Evolutionary conservation across 2,113 vertebrate species (phyloP).

Genomic region (Sylvilagus bachmani): DNA sequence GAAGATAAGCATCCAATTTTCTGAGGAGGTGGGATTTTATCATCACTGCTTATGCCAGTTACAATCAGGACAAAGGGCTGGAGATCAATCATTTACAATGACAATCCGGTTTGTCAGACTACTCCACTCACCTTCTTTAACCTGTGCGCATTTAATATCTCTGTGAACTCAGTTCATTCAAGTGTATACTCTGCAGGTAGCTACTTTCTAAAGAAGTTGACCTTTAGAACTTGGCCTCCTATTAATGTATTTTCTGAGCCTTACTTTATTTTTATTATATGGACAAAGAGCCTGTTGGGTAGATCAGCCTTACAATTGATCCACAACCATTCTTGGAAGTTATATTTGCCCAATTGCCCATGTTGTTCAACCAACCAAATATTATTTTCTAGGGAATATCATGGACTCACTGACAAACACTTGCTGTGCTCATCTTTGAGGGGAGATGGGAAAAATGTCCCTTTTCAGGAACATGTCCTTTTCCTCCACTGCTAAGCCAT

Average conservation of each 20-base stretch:
- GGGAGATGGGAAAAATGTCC: neutral
- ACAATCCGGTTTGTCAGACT: neutral
- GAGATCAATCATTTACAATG: neutral
- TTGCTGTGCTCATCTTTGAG: neutral
- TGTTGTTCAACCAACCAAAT: neutral
- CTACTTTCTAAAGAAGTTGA: neutral
- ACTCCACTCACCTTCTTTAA: neutral
- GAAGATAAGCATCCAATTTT: conserved; percentile 22
- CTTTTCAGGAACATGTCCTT: neutral
- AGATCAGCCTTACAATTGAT: neutral
- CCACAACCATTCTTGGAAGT: neutral
- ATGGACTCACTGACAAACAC: neutral
- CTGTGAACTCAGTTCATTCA: neutral
- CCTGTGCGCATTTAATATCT: neutral
- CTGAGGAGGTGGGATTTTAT: neutral
- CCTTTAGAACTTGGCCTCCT: conserved; percentile 9
- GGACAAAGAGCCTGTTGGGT: neutral
- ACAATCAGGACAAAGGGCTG: neutral
- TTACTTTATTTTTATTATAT: conserved; percentile 13
- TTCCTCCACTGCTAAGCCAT: neutral
- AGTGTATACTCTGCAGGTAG: neutral
- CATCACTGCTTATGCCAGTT: neutral
- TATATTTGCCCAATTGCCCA: neutral
- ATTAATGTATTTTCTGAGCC: conserved; percentile 5
- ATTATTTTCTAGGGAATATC: neutral